phyloP scores from a whole-genome alignment of 2,888 invertebrate genomes.

The Pocota personata region DNA sequence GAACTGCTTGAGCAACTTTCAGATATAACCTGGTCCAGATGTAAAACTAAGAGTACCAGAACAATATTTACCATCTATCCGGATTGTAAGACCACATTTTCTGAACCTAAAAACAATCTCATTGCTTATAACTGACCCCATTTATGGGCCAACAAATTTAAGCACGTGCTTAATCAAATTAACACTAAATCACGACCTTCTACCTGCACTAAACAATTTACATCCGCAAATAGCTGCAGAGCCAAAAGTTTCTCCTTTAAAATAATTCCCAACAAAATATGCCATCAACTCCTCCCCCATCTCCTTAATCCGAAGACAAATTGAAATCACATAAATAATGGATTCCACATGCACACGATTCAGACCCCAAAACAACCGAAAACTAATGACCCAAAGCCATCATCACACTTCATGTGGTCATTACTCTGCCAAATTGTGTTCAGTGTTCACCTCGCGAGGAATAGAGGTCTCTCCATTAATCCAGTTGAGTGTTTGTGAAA shows the following conservation, averaged over 20 bases:
- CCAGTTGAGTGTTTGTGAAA: conserved; percentile 29
- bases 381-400: conserved; percentile 34
- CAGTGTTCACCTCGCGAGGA: not conserved
- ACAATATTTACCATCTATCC: too few species aligned
- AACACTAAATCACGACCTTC: not conserved
- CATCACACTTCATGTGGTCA: conserved; percentile 33
- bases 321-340: conserved; percentile 17
- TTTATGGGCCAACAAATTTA: not conserved
- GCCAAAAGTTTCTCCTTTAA: not conserved
- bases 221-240: not conserved
- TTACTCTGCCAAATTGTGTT: not conserved
- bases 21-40: too few species aligned
- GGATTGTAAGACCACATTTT: not conserved
- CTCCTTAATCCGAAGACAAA: conserved; percentile 23
- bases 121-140: not conserved
- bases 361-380: not conserved
- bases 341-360: not conserved
- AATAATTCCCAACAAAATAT: not conserved
- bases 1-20: too few species aligned
- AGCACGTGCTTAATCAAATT: not conserved
- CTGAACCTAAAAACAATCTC: not conserved
- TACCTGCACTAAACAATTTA: not conserved
- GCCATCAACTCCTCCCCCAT: not conserved
- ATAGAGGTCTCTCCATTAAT: conserved; percentile 32
- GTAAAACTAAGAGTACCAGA: too few species aligned